phyloP scores from a whole-genome alignment of 2,888 invertebrate species.

The Agrotis exclamationis region DNA sequence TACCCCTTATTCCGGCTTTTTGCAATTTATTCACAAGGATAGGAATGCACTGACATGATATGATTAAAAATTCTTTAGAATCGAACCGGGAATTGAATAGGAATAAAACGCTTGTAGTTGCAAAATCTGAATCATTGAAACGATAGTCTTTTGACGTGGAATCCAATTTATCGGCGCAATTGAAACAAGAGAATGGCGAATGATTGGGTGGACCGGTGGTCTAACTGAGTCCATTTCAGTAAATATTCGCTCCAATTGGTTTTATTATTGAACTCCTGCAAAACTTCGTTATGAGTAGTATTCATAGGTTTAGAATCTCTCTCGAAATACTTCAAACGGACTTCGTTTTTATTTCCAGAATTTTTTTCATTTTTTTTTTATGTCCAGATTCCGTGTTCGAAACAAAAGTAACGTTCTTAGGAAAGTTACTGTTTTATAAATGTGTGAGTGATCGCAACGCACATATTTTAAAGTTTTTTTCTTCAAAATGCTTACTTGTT shows the following conservation, averaged over 20 bases:
- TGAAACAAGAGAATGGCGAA: conserved; percentile 71
- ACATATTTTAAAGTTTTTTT: too few species aligned
- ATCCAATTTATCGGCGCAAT: conserved; percentile 75
- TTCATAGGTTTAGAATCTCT: conserved; percentile 28
- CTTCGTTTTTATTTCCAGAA: conserved; percentile 5
- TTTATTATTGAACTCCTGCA: conserved; percentile 57
- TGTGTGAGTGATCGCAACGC: too few species aligned
- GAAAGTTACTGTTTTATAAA: too few species aligned
- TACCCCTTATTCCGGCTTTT: too few species aligned
- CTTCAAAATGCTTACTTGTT: too few species aligned
- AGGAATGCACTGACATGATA: conserved; percentile 48
- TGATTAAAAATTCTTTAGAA: conserved; percentile 65
- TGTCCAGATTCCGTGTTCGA: too few species aligned
- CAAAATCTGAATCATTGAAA: conserved; percentile 75
- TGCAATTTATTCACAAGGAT: too few species aligned
- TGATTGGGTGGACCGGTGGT: conserved; percentile 70
- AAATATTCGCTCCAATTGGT: conserved; percentile 59
- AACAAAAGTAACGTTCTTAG: too few species aligned
- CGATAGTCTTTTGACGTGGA: conserved; percentile 73
- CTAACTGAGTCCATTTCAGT: conserved; percentile 63
- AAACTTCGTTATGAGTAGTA: conserved; percentile 37
- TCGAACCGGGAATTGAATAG: conserved; percentile 61
- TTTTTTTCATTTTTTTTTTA: not conserved
- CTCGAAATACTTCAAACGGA: conserved; percentile 5
- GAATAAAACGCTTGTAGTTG: conserved; percentile 71